A percentile compares a stretch with the other conserved stretches of the same genome.
These are phyloP conservation scores for Metacarcinus magister DNA, from an alignment of 2,888 invertebrate species.

Conservation along the genomic window DNA sequence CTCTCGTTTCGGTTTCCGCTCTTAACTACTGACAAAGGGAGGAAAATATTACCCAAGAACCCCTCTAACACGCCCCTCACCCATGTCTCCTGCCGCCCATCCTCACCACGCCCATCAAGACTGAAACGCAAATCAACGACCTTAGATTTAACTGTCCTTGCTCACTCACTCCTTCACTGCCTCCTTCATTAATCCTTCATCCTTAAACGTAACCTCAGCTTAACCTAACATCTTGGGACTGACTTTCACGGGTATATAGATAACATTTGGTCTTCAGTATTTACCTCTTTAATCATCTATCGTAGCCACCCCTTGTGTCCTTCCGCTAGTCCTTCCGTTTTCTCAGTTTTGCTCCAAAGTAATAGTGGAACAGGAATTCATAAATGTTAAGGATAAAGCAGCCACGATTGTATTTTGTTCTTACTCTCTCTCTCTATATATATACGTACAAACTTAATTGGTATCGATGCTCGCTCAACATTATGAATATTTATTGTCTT, in stretches of 20 bases:
- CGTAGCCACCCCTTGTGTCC: background rate
- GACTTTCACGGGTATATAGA: background rate
- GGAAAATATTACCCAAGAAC: background rate
- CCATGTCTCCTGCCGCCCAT: background rate
- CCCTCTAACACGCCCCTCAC: background rate
- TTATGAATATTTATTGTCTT: slow-evolving; percentile 11
- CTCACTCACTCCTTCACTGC: background rate
- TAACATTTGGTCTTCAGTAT: background rate
- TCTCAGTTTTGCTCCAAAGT: slow-evolving; percentile 30
- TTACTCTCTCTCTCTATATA: background rate
- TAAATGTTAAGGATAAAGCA: background rate
- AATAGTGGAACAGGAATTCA: slow-evolving; percentile 13
- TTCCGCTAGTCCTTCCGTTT: slow-evolving; percentile 35
- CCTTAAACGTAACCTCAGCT: background rate
- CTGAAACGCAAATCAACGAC: background rate
- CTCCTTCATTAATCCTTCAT: background rate
- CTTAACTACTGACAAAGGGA: background rate
- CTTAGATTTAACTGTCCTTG: background rate
- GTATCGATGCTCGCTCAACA: background rate
- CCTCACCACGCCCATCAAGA: background rate
- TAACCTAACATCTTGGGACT: background rate
- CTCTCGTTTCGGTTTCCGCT: slow-evolving; percentile 28
- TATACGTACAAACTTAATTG: background rate
- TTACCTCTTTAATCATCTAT: background rate
- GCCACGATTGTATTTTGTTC: background rate